phyloP scores from a whole-genome alignment of 2,888 invertebrate species.

The Campoplex nolae region DNA sequence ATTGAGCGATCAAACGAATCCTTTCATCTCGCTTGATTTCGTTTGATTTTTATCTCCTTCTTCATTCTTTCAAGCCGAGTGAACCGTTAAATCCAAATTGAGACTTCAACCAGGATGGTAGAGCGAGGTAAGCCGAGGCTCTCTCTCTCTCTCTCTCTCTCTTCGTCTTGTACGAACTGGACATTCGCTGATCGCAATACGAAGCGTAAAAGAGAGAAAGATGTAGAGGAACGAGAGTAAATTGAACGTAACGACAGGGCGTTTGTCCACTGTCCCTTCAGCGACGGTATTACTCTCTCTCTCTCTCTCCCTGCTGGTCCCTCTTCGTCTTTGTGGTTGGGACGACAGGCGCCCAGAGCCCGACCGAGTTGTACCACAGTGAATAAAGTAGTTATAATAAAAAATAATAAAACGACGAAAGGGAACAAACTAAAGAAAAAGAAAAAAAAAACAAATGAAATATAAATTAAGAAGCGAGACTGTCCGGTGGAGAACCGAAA shows the following conservation, averaged over 20 bases:
- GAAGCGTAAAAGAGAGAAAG: conserved; percentile 25
- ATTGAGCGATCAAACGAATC: background rate
- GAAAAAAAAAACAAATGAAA: conserved; percentile 66
- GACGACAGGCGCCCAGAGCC: conserved; percentile 51
- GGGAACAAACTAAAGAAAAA: conserved; percentile 32
- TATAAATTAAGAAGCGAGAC: conserved; percentile 62
- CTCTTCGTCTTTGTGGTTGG: conserved; percentile 48
- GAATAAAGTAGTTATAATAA: conserved; percentile 61
- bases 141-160: conserved; percentile 17
- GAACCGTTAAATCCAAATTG: conserved; percentile 15
- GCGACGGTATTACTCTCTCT: conserved; percentile 32
- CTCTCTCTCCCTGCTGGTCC: background rate
- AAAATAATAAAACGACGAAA: conserved; percentile 41
- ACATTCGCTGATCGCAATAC: conserved; percentile 41
- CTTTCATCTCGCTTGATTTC: background rate
- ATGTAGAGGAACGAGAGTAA: conserved; percentile 65
- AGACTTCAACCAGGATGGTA: conserved; percentile 19
- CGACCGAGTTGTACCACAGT: conserved; percentile 28
- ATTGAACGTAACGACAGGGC: conserved; percentile 74
- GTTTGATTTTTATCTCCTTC: background rate
- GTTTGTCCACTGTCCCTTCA: conserved; percentile 65
- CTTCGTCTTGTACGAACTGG: conserved; percentile 15
- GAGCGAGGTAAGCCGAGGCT: conserved; percentile 13
- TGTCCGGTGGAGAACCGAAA: conserved; percentile 48
- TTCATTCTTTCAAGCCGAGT: background rate